A percentile compares a stretch with the other conserved stretches of the same genome.
These are phyloP conservation scores for Trochalopteron elliotii DNA, from an alignment of 2,113 vertebrate species.

Conservation along the genomic window DNA sequence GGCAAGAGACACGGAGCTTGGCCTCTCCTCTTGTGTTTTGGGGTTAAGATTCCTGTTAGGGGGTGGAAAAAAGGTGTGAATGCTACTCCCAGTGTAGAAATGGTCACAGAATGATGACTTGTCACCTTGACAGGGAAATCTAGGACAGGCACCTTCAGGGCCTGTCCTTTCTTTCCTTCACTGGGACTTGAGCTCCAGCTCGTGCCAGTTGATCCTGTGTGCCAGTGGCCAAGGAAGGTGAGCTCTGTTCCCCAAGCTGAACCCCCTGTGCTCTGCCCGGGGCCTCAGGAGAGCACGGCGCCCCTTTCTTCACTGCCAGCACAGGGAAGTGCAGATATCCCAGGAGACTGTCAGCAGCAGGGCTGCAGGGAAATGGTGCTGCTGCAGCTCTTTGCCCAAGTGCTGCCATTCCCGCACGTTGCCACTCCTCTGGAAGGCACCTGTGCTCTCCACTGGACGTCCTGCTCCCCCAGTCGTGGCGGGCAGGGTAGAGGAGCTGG, in stretches of 20 bases:
- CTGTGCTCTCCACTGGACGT: background rate
- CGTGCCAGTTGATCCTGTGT: rapidly evolving
- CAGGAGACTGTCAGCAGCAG: background rate
- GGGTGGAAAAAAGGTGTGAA: background rate
- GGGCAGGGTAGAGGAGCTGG: background rate
- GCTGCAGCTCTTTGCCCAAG: background rate
- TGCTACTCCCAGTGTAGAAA: background rate
- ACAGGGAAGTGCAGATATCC: background rate
- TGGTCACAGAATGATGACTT: background rate
- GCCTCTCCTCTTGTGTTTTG: background rate
- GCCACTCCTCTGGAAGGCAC: background rate
- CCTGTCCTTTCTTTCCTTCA: background rate
- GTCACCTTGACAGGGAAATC: background rate
- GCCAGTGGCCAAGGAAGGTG: background rate
- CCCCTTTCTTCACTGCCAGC: background rate
- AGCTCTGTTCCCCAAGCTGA: background rate
- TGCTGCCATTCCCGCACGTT: background rate
- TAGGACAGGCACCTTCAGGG: background rate
- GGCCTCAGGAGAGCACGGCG: rapidly evolving
- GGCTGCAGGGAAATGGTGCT: background rate
- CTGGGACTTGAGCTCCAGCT: background rate
- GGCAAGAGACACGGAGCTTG: rapidly evolving
- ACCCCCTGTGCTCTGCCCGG: background rate
- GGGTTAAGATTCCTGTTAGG: background rate
- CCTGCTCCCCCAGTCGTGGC: background rate